These are phyloP conservation scores for Cheilosia scutellata DNA, from an alignment of 2,888 invertebrate genomes.

Conservation along the genomic window DNA sequence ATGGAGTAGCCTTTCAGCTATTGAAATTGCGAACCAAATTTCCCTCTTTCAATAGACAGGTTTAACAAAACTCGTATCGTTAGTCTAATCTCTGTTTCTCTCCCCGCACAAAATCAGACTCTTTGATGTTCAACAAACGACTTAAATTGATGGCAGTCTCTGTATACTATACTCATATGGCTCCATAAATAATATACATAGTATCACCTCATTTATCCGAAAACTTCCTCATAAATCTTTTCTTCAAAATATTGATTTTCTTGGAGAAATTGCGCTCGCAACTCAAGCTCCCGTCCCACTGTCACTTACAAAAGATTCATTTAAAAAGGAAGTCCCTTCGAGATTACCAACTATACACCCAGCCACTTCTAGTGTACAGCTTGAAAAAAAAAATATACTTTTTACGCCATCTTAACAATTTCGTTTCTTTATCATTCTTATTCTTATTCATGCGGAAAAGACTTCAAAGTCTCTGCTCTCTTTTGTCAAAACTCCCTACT, in stretches of 20 bases:
- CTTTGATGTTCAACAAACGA: slow-evolving; percentile 19
- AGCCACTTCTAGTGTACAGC: background rate
- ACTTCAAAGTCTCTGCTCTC: background rate
- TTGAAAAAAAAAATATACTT: background rate
- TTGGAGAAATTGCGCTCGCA: background rate
- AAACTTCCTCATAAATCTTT: background rate
- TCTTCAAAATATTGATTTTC: slow-evolving; percentile 16
- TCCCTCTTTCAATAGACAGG: too few relatives aligned
- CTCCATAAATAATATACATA: background rate
- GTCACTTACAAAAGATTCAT: slow-evolving; percentile 25
- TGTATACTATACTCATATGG: background rate
- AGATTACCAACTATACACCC: slow-evolving; percentile 5
- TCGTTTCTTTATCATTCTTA: slow-evolving; percentile 6
- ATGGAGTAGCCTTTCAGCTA: too few relatives aligned
- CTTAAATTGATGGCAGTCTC: slow-evolving; percentile 11
- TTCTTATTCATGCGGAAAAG: slow-evolving; percentile 17
- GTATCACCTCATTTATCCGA: background rate
- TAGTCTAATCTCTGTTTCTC: too few relatives aligned
- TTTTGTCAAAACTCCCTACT: slow-evolving; percentile 13
- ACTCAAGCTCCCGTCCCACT: background rate
- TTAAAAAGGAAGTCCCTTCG: slow-evolving; percentile 5
- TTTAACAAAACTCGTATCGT: too few relatives aligned
- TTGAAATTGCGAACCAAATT: too few relatives aligned
- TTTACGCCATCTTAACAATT: background rate
- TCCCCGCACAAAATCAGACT: background rate